Evolutionary conservation across 2,113 vertebrate species (phyloP).

Genomic region (Poecile atricapillus): DNA sequence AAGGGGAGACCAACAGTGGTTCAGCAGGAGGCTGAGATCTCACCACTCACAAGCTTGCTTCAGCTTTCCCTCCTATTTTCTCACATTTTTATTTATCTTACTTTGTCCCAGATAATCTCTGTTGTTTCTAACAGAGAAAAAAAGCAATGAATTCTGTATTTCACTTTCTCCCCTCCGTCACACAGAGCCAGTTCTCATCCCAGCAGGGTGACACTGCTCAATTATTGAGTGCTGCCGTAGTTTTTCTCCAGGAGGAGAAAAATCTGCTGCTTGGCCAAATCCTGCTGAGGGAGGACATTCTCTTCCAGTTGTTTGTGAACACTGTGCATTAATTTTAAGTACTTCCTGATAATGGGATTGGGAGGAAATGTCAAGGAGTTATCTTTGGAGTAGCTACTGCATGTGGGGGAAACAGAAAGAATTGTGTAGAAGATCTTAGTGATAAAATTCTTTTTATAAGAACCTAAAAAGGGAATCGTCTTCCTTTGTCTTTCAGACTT

Average conservation of each 20-base stretch:
- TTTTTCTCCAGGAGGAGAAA: neutral
- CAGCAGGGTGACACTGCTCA: neutral
- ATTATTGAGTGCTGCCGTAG: neutral
- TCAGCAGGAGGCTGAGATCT: neutral
- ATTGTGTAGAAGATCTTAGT: neutral
- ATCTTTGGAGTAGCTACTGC: neutral
- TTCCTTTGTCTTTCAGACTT: slow-evolving; percentile 53
- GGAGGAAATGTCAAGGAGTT: neutral
- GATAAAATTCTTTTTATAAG: neutral
- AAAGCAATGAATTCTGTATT: neutral
- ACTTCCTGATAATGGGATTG: neutral
- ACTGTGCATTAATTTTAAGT: neutral
- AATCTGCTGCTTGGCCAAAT: neutral
- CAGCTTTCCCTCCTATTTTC: neutral
- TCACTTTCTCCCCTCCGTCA: neutral
- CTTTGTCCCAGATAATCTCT: neutral
- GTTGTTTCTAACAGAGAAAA: neutral
- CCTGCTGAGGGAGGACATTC: neutral
- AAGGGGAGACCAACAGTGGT: neutral
- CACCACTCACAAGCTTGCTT: neutral
- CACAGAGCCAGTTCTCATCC: neutral
- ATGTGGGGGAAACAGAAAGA: neutral
- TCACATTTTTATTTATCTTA: neutral
- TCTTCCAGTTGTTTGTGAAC: neutral
- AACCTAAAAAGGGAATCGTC: neutral